Evolutionary conservation across 2,888 invertebrate genomes (phyloP), one percentile per base, ranked within the genome.

Genomic region (Leucozona laternaria): DNA sequence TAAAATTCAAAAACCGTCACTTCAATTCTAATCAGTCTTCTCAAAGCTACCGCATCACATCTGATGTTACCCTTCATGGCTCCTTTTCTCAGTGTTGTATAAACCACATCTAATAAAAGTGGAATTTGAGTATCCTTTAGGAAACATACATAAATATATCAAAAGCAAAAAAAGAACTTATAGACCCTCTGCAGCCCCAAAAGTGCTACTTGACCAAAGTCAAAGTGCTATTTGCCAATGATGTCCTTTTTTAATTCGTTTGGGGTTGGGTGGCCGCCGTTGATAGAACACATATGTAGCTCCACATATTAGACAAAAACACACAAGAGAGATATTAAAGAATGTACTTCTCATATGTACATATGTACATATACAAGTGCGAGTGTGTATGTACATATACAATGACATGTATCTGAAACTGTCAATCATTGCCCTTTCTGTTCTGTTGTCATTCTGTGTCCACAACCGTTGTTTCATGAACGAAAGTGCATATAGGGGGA

Each of bases 211-310:
- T 81, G 70, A 82, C 73, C 78, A 86, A 70, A 79, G 86, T 86
- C 78, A 81, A 81, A 79, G 81, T 75, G 86, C 86, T 79, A 82
- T 82, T 82, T 86, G 71, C 78, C 82, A 82, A 78, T 82, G 78
- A 81, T 81, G 82, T 78, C 75, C 77, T 79, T 82, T 58, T 86
- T 86, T 86, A 86, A 86, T 86, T 86, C 71, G 70, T 75, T 86
- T 70, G 58, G 34, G 78, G 77, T 17, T 68, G 62, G 57, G 60
- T 68, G 66, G 71, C 17, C 40, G 71, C 34, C 31, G 64, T 34
- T 62, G 62, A 37, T 43, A 76, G 34, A 25, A 28, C 25, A 22
- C 43, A 50, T 37, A 37, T 13, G 1, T 3, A 13, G 8, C 5
- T 7, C 31, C 31, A 31, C 31, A 31, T 8, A 22, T 15, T 37